Evolutionary conservation across 2,113 vertebrate species (phyloP).

Genomic region (Mus musculus): GRCm39 chr14:29631501-29632000

Average conservation of each 20-base stretch:
- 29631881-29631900: not conserved
- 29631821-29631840: not conserved
- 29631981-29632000: not conserved
- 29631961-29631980: not conserved
- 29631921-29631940: not conserved
- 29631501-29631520: slow-evolving; percentile 72
- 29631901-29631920: not conserved
- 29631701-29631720: not conserved
- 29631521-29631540: not conserved
- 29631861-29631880: not conserved
- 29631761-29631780: not conserved
- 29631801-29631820: accelerated
- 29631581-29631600: slow-evolving; percentile 69
- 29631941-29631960: not conserved
- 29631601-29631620: not conserved
- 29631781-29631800: not conserved
- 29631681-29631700: not conserved
- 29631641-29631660: not conserved
- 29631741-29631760: not conserved
- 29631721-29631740: not conserved
- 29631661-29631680: not conserved
- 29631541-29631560: slow-evolving; percentile 50
- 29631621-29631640: not conserved
- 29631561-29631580: slow-evolving; percentile 55
- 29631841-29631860: not conserved